A percentile compares a stretch with the other conserved stretches of the same genome.
These are phyloP conservation scores for Pterostichus madidus DNA, from an alignment of 2,888 invertebrate genomes.

Conservation along the genomic window DNA sequence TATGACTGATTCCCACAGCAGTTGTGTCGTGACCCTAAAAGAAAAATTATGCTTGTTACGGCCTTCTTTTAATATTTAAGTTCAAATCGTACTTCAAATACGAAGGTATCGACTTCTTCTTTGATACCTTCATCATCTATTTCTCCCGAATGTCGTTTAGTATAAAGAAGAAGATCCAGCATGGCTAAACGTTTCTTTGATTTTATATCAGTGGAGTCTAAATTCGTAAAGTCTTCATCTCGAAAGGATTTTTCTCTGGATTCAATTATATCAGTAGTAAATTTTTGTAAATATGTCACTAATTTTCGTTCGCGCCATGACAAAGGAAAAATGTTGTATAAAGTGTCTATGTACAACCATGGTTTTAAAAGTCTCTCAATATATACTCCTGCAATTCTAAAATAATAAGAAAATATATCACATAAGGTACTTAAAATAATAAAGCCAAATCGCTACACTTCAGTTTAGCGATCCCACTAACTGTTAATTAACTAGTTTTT, in stretches of 20 bases:
- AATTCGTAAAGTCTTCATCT: conserved; percentile 17
- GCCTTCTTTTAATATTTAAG: neutral
- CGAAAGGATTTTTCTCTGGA: conserved; percentile 59
- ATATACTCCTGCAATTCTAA: conserved; percentile 11
- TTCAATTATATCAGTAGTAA: conserved; percentile 34
- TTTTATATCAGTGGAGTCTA: conserved; percentile 12
- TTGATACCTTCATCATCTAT: conserved; percentile 53
- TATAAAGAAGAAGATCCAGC: conserved; percentile 51
- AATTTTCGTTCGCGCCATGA: neutral
- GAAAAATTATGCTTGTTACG: neutral
- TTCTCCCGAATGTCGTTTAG: conserved; percentile 21
- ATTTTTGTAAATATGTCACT: conserved; percentile 26
- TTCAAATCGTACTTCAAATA: conserved; percentile 38
- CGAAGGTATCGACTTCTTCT: conserved; percentile 61
- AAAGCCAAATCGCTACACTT: too few species aligned
- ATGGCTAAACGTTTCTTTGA: conserved; percentile 50
- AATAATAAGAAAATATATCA: neutral
- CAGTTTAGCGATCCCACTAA: too few species aligned
- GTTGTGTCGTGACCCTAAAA: conserved; percentile 79
- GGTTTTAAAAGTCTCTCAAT: neutral
- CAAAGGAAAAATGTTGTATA: neutral
- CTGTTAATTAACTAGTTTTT: too few species aligned
- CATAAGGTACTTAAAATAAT: too few species aligned
- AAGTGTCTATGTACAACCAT: neutral
- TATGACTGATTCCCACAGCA: conserved; percentile 75